phyloP scores from a whole-genome alignment of 2,797 vertebrate genomes.

The Amniataba percoides region DNA sequence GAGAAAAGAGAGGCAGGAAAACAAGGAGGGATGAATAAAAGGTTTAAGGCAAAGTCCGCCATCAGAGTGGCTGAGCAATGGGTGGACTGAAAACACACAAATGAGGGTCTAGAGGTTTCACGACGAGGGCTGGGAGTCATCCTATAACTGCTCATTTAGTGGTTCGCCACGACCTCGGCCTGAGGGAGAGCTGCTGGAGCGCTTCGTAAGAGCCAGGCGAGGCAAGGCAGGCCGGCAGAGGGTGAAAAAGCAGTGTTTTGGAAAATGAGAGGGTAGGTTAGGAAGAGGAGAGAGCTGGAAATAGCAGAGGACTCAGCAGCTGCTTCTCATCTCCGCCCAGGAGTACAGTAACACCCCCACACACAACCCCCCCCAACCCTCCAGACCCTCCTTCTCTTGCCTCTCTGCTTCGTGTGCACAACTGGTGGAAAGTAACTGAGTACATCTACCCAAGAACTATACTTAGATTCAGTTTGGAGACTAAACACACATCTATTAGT shows the following conservation, averaged over 20 bases:
- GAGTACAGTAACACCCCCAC: conserved; percentile 52
- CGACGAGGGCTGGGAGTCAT: conserved; percentile 39
- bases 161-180: conserved; percentile 55
- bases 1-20: background rate
- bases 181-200: conserved; percentile 52
- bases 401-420: conserved; percentile 3
- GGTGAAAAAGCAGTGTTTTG: conserved; percentile 78
- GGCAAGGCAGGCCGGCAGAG: conserved; percentile 29
- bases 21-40: conserved; percentile 25
- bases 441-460: background rate
- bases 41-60: conserved; percentile 48
- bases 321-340: conserved; percentile 76
- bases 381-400: background rate
- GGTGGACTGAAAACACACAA: conserved; percentile 48
- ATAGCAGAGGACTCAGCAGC: conserved; percentile 81
- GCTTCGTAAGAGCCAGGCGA: conserved; percentile 14
- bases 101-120: conserved; percentile 59
- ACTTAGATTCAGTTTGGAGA: background rate
- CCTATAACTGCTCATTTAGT: conserved; percentile 68
- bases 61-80: conserved; percentile 34
- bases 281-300: conserved; percentile 79
- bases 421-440: background rate
- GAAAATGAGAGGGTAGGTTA: conserved; percentile 85
- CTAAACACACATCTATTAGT: background rate
- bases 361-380: background rate